Evolutionary conservation across 2,888 invertebrate genomes (phyloP), one percentile per base, ranked within the genome.

Genomic region (Nymphalis polychloros): DNA sequence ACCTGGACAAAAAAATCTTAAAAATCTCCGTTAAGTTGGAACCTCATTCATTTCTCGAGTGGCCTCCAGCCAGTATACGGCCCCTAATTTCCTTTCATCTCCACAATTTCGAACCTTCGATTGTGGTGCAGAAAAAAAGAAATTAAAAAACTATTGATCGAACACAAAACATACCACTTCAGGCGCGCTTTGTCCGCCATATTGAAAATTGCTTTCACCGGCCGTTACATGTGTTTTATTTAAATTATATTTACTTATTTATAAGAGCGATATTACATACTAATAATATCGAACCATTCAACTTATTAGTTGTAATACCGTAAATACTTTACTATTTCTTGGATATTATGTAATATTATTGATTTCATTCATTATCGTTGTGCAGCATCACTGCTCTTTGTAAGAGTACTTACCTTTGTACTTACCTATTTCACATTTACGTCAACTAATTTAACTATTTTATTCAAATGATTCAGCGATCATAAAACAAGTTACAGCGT

Each of bases 11-110:
- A 87, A 41, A 84, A 81, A 77, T 79, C 83, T 86, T 81, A 83
- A 85, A 88, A 88, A 82, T 85, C 86, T 79, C 88, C 86, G 90
- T 87, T 89, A 89, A 85, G 83, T 86, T 84, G 69, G 76, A 73
- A 79, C 79, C 84, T 85, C 87, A 91, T 91, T 92, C 86, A 90
- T 75, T 69, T 75, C 78, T 91, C 86, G 81, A 91, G 91, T 89
- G 91, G 90, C 83, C 76, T 83, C 83, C 84, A 82, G 79, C 81
- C 77, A 80, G 79, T 79, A 77, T 75, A 77, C 81, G 81, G 81
- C 80, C 87, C 88, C 87, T 84, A 86, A 88, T 86, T 88, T 87
- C 86, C 87, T 89, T 92, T 92, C 88, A 91, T 87, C 84, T 84
- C 83, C 78, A 87, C 86, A 82, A 85, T 84, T 86, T 85, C 79